Base-by-base conservation (phyloP, 2,797 vertebrate genomes). In the Pelodytes ibericus region DNA sequence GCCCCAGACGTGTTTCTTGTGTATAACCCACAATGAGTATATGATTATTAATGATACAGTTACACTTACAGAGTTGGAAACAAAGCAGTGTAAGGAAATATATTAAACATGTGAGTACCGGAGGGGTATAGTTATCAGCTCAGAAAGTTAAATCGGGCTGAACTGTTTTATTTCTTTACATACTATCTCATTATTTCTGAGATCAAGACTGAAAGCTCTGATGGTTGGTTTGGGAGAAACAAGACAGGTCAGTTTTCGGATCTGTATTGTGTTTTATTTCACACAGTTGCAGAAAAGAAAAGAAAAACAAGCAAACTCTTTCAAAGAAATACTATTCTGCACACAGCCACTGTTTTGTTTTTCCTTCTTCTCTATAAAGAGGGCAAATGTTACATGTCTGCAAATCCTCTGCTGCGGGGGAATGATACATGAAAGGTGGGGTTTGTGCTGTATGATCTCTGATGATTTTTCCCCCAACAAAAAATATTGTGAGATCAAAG, bases 391-490 rank as follows among this genome's bases (percentile, higher is more conserved):
- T 51, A 36, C 30, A 27, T 39, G 59, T 24, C 44, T 63, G 64
- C 47, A 69, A 53, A 75, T 75, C 41, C 64, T 68, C 56, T 61
- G 57, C 33, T 70, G 49, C 41, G 65, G 57, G 57, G 31, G 24
- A 44, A 63, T 53, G 74, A 47, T 20, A 74, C 73, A 75, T 75
- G 56, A 69, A 75, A 61, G 64, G 57, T 68, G 15, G 58, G 74
- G 56, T 53, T 69, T 70, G 29, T 69, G 69, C 1, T 16, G 36
- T 51, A 56, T 69, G 49, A 75, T 62, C 57, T 70, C 10, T 62
- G 44, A 62, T 75, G 69, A 51, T 53, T n/a, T n/a, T n/a, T 59
- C 62, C 10, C 10, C 27, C 5, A 27, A 57, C 24, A 47, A 7
- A 60, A 25, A 58, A 71, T 71, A 70, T 39, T 27, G 65, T 53